Evolutionary conservation across 2,113 vertebrate genomes (phyloP).

Genomic region (Eulemur macaco): DNA sequence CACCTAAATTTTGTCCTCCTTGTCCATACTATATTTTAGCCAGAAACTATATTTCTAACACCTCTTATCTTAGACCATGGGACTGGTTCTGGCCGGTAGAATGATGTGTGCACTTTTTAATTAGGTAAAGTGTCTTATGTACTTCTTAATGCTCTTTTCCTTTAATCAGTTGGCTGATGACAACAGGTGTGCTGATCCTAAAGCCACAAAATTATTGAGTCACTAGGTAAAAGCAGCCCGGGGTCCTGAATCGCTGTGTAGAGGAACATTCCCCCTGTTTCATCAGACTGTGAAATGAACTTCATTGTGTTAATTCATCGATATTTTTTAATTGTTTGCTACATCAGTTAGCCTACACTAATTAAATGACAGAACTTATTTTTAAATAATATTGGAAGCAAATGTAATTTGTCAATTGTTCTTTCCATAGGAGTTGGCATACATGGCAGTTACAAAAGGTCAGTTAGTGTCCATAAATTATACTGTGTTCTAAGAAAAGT

Average conservation of each 20-base stretch:
- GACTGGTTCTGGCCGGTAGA: not conserved
- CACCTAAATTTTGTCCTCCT: not conserved
- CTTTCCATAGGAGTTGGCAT: not conserved
- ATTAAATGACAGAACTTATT: not conserved
- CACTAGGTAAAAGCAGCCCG: too few species aligned
- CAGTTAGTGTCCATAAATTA: not conserved
- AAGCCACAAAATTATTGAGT: not conserved
- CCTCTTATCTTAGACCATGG: not conserved
- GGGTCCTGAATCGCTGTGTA: not conserved
- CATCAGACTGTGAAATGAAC: not conserved
- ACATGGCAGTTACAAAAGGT: not conserved
- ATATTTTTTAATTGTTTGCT: not conserved
- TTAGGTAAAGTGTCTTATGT: not conserved
- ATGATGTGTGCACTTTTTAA: not conserved
- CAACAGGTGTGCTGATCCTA: not conserved
- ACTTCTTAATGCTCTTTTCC: not conserved
- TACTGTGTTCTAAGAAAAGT: not conserved
- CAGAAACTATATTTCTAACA: not conserved
- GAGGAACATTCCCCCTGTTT: not conserved
- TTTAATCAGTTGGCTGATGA: not conserved
- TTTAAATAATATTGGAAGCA: not conserved
- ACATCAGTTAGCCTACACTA: not conserved
- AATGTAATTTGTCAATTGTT: not conserved
- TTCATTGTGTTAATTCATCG: not conserved
- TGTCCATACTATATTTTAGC: not conserved